Base-by-base conservation (phyloP, 2,888 invertebrate species). In the Orgyia antiqua region DNA sequence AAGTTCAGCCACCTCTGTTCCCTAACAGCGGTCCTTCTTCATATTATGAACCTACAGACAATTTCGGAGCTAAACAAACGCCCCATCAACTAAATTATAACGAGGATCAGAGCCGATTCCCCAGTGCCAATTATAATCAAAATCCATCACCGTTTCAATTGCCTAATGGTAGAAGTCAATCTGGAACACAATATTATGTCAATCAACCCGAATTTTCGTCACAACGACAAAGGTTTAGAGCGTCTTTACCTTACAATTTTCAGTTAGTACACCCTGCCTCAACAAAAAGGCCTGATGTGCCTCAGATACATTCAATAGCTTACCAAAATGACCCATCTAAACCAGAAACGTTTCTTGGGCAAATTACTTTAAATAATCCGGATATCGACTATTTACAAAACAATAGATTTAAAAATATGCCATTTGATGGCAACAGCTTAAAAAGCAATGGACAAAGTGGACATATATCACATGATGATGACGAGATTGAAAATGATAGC, bases 281-380 rank as follows among this genome's bases (percentile, higher is more conserved):
- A 17, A 88, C 88, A 2, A 84, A 87, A 56, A 76, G 84, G 54
- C 90, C 90, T 21, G 89, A 89, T 44, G 75, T 82, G 36, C 77
- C 88, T 39, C 82, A 88, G 51, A 88, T 89, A 46, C 89, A 88
- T 57, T 83, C 86, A n/a, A 74, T 82, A 28, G 87, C 84, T 3
- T 88, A 88, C 53, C 88, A 87, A 55, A 87, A 88, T 56, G 86
- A 89, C 52, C 89, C 89, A 8, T 88, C 89, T 2, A 88, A 89
- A 58, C 88, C 88, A 12, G 90, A 90, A 76, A 88, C 89, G 21
- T 90, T 90, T 63, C 67, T 90, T 35, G 89, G 89, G 5, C 88
- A 90, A 74, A 89, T 89, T 25, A 89, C 89, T 10, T 73, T 90
- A 35, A 88, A 89, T 52, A 89, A 88, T 63, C 89, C 89, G 9